Conservation (phyloP, 2,797 vertebrate species). For the Acanthiza pusilla region DNA sequence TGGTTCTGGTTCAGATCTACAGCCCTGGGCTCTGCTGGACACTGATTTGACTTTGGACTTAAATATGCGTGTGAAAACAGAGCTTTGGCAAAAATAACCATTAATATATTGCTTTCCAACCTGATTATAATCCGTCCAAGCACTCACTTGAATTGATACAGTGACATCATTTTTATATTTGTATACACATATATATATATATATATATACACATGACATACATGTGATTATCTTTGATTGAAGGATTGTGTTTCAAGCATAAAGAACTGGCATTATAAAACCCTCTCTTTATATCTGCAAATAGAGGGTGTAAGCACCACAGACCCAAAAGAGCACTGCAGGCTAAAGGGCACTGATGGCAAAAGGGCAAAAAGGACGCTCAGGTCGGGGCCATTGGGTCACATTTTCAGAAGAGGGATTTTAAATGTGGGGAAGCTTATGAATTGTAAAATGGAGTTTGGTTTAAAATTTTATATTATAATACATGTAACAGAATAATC, state of each 20-base stretch:
- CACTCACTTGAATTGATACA: not conserved
- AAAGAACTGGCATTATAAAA: not conserved
- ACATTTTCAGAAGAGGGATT: not conserved
- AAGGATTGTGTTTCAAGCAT: not conserved
- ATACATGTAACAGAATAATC: not conserved
- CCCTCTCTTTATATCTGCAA: not conserved
- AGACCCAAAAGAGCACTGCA: not conserved
- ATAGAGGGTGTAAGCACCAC: not conserved
- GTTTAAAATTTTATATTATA: not conserved
- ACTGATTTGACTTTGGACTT: not conserved
- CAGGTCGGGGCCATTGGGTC: not conserved
- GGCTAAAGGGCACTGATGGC: not conserved
- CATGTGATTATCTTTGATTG: not conserved
- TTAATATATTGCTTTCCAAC: not conserved
- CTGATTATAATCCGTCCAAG: not conserved
- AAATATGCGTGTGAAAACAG: not conserved
- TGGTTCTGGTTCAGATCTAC: not conserved
- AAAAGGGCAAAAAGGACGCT: not conserved
- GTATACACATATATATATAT: too few relatives aligned
- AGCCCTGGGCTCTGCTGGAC: too few relatives aligned
- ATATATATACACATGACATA: not conserved
- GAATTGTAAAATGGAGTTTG: not conserved
- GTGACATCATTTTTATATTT: not conserved
- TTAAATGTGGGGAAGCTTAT: not conserved
- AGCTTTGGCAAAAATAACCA: not conserved